Evolutionary conservation across 2,797 vertebrate species (phyloP).

Genomic region (Pseudochromis fuscus): DNA sequence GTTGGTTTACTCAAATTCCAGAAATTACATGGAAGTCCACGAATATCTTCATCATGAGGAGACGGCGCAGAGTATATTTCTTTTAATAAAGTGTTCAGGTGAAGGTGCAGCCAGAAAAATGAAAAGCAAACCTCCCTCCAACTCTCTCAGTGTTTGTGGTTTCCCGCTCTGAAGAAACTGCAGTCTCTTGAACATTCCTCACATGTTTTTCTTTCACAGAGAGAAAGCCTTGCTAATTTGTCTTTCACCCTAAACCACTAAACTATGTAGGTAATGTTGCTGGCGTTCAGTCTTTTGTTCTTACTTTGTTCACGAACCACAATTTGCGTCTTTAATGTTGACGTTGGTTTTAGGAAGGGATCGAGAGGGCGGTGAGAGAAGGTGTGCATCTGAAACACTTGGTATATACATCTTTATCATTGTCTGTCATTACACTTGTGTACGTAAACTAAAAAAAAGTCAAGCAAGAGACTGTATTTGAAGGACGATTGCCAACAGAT

Average conservation of each 20-base stretch:
- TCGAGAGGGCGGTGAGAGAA: constrained; percentile 31
- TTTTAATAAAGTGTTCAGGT: constrained; percentile 57
- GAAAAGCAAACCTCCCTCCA: constrained; percentile 9
- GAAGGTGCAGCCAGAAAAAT: constrained; percentile 33
- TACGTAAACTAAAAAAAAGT: not conserved
- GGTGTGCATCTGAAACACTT: not conserved
- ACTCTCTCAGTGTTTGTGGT: constrained; percentile 39
- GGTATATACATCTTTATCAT: too few species aligned
- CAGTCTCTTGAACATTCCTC: constrained; percentile 66
- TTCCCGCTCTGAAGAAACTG: constrained; percentile 45
- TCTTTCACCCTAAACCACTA: constrained; percentile 49
- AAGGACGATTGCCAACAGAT: not conserved
- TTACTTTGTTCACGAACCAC: not conserved
- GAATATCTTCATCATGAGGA: constrained; percentile 35
- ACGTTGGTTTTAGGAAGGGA: constrained; percentile 39
- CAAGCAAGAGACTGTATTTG: not conserved
- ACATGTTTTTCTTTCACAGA: constrained; percentile 60
- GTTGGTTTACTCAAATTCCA: constrained; percentile 53
- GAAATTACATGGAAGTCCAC: constrained; percentile 19
- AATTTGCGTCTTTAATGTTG: constrained; percentile 7
- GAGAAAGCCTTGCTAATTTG: constrained; percentile 58
- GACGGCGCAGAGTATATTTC: constrained; percentile 24
- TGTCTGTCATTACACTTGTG: too few species aligned
- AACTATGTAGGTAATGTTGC: constrained; percentile 48
- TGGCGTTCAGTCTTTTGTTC: constrained; percentile 6